Base-by-base conservation (phyloP, 2,113 vertebrate genomes). In the Platysteira castanea region DNA sequence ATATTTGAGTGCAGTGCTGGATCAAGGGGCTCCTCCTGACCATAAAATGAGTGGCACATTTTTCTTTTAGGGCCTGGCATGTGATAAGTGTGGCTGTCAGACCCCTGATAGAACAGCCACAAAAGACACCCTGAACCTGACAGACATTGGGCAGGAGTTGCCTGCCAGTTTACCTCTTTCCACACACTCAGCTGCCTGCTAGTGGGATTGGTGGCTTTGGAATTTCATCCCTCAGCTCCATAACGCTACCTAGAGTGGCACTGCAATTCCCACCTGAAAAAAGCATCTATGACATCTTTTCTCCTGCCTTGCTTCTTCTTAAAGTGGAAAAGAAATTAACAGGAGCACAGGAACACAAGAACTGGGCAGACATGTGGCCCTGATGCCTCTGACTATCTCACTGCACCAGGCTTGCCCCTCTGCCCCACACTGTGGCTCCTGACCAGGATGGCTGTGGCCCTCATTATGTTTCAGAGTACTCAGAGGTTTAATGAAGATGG, bases 351-450 rank as follows among this genome's bases (percentile, higher is more conserved):
- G 26, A 87, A 71, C 60, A 35, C 39, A 54, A 61, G 54, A 41
- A 84, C 57, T 1, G 0, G 64, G 13, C 46, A 53, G 19, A 22
- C 0, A 1, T 2, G 1, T 16, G 39, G 50, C 47, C 9, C 49
- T 22, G 22, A 26, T 64, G 46, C 15, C n/a, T 76, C 27, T 1
- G 10, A 61, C 46, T 56, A 35, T 26, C 41, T 75, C 52, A 30
- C 10, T 10, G 15, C 42, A 68, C 5, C 1, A 23, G 53, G n/a
- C 74, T 63, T 77, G 49, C 24, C 53, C 49, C 83, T 75, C 59
- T 84, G 73, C 64, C 76, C 39, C n/a, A 37, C 17, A 5, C 3
- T 3, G 2, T 42, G 31, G 28, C 35, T 79, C 44, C 61, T 42
- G 9, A 67, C 23, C 35, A 80, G 70, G n/a, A 7, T 3, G 5